Evolutionary conservation across 1,140 invertebrate genomes (phyloP), one percentile per base, ranked within the genome.

Genomic region (Grapholita molesta): DNA sequence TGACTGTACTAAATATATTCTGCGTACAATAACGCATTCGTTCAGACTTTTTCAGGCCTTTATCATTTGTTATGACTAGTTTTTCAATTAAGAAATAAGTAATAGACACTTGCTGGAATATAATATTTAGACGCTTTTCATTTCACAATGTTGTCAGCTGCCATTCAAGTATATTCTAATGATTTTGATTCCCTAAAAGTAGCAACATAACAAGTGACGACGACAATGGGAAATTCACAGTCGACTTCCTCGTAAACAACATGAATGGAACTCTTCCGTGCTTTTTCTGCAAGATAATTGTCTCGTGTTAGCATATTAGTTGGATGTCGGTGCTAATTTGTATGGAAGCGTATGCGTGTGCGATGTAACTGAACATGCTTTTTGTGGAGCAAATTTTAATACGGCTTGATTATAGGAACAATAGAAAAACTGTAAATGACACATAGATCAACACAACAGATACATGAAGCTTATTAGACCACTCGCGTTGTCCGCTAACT

Each of bases 261-360:
- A 48, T 48, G 42, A 48, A 48, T 48, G 25, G 55, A 32, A 28
- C n/a, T 25, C 55, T 61, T 61, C 55, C 55, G 25, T 30, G 24
- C 55, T 61, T 61, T 61, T 61, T 61, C 55, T 61, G 55, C 25
- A 32, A n/a, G 11, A 28, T 28, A 61, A 61, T 61, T 61, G 25
- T 61, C 55, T 61, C 55, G 55, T 61, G 55, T 61, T 61, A 61
- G 6, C 55, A 61, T 61, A 61, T 61, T 61, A 61, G 24, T 28
- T 30, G 2, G 28, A 18, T 61, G 55, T 28, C 55, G 25, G n/a
- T 15, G 24, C 12, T 61, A 61, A 61, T 61, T 61, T 61, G 28
- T 28, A 15, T 28, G 55, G 25, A 61, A 61, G 55, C 18, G 12
- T 28, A 28, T 61, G 55, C 55, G 25, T 32, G 55, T 15, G 55